phyloP scores from a whole-genome alignment of 64 coral and sea anemone species.

The Dendronephthya gigantea region DNA sequence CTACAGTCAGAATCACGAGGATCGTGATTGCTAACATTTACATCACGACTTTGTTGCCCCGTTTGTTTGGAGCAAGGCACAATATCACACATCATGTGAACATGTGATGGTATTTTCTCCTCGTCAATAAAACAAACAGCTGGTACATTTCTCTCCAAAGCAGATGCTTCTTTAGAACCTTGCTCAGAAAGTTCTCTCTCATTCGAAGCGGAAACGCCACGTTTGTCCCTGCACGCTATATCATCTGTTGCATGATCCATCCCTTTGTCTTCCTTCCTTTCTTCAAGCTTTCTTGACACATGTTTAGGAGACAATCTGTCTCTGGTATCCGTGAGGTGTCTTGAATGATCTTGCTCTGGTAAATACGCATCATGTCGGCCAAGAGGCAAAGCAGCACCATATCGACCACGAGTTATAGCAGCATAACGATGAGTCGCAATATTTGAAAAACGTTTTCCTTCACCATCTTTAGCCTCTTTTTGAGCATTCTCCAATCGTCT shows the following conservation, averaged over 20 bases:
- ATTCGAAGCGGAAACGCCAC: not conserved
- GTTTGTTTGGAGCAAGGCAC: not conserved
- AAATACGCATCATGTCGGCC: not conserved
- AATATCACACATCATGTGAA: constrained; percentile 10
- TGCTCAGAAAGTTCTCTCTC: no score
- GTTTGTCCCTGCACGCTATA: not conserved
- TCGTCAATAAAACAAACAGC: not conserved
- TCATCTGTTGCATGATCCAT: not conserved
- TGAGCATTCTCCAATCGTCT: constrained; percentile 93
- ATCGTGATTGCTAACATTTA: not conserved
- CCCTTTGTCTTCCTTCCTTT: not conserved
- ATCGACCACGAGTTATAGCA: not conserved
- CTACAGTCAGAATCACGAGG: not conserved
- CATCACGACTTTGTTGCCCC: not conserved
- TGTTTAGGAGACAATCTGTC: not conserved
- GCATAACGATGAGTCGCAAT: not conserved
- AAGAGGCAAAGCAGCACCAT: not conserved
- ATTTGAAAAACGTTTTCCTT: not conserved
- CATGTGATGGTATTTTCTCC: not conserved
- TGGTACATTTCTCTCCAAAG: not conserved
- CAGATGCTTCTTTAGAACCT: no score
- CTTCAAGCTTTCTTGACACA: not conserved
- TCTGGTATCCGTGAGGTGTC: not conserved
- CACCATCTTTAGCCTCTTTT: constrained; percentile 19
- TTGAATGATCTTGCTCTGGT: not conserved